Evolutionary conservation across 2,113 vertebrate species (phyloP), one percentile per base, ranked within the genome.

Genomic region (Hypanus sabinus): DNA sequence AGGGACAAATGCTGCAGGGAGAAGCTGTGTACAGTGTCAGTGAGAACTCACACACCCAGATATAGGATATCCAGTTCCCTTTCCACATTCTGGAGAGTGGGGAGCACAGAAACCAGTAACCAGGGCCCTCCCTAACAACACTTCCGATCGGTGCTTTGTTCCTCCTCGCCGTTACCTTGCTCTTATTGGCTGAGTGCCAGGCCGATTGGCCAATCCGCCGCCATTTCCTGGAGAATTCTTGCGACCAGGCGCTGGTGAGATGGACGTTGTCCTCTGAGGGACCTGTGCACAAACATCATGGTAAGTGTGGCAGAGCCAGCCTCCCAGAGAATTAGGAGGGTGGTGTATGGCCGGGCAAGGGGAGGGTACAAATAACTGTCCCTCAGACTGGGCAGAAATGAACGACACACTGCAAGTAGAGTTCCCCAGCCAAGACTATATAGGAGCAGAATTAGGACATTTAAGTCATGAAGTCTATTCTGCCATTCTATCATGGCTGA

Each of bases 181-280:
- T 95, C 98, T 97, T 94, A 99, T 98, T 94, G 98, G 98, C 94
- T 98, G 98, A 38, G 98, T 98, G 95, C 98, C 98, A 18, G 98
- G 95, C 76, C 98, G 96, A 70, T 97, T 97, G 24, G 97, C 98
- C 81, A 99, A 96, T 22, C 98, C 98, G 18, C 96, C 97, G 85
- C 98, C 98, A 0, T 99, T 99, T 91, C 98, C 98, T 0, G 98
- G 98, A 94, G 98, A 99, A 96, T 98, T 98, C 96, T 99, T 99
- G 95, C 99, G 97, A 14, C 98, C 98, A 96, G 99, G 95, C 14
- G 99, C 99, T 75, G 99, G 99, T 94, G 99, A 99, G 96, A 99
- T 99, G 95, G 99, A 99, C 95, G 99, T 99, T 94, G 99, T 99
- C 97, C 99, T 96, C 95, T 99, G 98, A 97, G 99, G 99, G 96